These are phyloP conservation scores for Myopa testacea DNA, from an alignment of 2,888 invertebrate species.

Conservation along the genomic window DNA sequence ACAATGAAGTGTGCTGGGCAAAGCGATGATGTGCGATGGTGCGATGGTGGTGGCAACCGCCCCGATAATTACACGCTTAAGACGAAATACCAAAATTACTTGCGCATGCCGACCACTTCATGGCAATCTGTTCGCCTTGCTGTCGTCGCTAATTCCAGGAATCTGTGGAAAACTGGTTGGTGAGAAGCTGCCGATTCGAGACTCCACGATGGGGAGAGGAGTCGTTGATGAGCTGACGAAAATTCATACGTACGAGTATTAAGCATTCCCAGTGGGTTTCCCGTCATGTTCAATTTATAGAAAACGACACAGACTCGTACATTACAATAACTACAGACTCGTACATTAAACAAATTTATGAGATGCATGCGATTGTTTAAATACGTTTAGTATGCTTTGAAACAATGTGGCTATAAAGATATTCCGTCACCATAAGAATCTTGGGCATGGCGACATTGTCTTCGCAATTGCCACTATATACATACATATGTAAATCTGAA, in stretches of 20 bases:
- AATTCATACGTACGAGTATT: background rate
- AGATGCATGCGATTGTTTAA: background rate
- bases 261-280: background rate
- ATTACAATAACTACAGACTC: background rate
- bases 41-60: constrained; percentile 23
- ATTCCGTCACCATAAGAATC: constrained; percentile 1
- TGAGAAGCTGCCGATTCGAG: constrained; percentile 9
- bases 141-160: constrained; percentile 20
- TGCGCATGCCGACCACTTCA: constrained; percentile 25
- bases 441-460: background rate
- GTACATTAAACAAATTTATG: constrained; percentile 12
- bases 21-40: background rate
- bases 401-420: constrained; percentile 6
- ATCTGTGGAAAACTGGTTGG: background rate
- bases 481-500: background rate
- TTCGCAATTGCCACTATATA: background rate
- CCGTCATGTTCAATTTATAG: background rate
- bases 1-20: constrained; percentile 14
- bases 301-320: background rate
- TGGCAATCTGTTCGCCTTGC: constrained; percentile 31
- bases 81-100: constrained; percentile 10
- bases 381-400: background rate
- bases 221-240: background rate
- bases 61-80: constrained; percentile 31
- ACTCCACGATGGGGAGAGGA: background rate